phyloP scores from a whole-genome alignment of 2,888 invertebrate genomes.

The Scaptomyza cyrtandrae region DNA sequence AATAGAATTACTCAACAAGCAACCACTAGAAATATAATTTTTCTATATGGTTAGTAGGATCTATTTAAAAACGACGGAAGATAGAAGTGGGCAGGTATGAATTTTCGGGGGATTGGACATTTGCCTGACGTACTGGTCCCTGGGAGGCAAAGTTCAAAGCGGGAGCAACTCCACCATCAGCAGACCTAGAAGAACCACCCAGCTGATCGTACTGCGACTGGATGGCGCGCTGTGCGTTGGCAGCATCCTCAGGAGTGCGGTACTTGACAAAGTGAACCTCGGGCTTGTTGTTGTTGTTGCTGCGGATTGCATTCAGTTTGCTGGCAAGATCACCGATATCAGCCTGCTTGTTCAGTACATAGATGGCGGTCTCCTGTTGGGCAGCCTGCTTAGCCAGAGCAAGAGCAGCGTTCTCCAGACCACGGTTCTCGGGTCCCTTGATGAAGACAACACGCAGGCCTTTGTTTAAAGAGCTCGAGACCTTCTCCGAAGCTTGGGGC shows the following conservation, averaged over 20 bases:
- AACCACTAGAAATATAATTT: constrained; percentile 15
- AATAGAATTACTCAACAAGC: constrained; percentile 63
- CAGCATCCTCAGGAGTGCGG: constrained; percentile 75
- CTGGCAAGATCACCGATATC: constrained; percentile 70
- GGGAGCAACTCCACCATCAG: constrained; percentile 72
- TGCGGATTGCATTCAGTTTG: constrained; percentile 68
- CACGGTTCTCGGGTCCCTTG: constrained; percentile 78
- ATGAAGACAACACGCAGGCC: constrained; percentile 76
- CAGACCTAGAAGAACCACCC: constrained; percentile 58
- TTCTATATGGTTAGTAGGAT: constrained; percentile 12
- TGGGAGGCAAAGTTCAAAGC: constrained; percentile 75
- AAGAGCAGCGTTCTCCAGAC: constrained; percentile 72
- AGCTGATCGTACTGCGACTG: constrained; percentile 71
- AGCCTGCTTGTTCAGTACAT: constrained; percentile 77
- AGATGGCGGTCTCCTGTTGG: constrained; percentile 75
- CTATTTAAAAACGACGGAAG: constrained; percentile 70
- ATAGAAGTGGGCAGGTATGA: constrained; percentile 76
- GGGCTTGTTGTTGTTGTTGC: constrained; percentile 71
- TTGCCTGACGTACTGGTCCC: constrained; percentile 55
- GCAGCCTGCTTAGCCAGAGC: constrained; percentile 76
- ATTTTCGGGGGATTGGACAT: constrained; percentile 61
- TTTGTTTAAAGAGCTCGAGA: constrained; percentile 68
- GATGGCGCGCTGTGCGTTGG: constrained; percentile 72
- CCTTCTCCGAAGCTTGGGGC: constrained; percentile 53
- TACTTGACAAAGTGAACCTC: constrained; percentile 81